These are phyloP conservation scores for Oedothorax gibbosus DNA, from an alignment of 1,140 invertebrate species.

Conservation along the genomic window DNA sequence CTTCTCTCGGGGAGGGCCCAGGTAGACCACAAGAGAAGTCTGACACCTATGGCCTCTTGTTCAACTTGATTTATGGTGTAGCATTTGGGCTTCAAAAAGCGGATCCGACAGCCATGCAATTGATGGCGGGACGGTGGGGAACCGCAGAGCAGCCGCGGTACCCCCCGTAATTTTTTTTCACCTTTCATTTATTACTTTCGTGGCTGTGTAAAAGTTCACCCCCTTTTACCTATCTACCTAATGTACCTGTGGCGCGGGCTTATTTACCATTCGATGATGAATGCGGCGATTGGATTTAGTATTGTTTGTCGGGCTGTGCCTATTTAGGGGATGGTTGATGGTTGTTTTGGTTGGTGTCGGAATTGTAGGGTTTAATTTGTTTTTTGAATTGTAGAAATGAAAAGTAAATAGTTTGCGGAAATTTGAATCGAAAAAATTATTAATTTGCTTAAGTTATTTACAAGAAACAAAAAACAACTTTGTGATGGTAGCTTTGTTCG, in stretches of 20 bases:
- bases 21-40: constrained; percentile 47
- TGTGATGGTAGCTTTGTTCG: too few species aligned
- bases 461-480: too few species aligned
- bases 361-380: too few species aligned
- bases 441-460: too few species aligned
- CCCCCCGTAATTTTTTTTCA: constrained; percentile 11
- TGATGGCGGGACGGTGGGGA: constrained; percentile 33
- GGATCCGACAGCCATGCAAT: constrained; percentile 48
- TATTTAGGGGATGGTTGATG: too few species aligned
- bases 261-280: not conserved
- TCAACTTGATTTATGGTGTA: constrained; percentile 51
- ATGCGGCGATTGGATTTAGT: constrained; percentile 23
- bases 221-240: not conserved
- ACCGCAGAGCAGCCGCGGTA: constrained; percentile 6
- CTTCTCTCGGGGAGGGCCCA: constrained; percentile 5
- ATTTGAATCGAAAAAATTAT: too few species aligned
- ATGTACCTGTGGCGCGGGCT: not conserved
- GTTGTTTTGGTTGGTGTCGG: too few species aligned
- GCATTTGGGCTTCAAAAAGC: constrained; percentile 47
- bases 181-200: not conserved
- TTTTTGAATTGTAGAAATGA: too few species aligned
- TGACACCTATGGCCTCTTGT: constrained; percentile 38
- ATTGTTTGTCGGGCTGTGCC: not conserved
- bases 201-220: not conserved
- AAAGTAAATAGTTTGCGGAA: too few species aligned